phyloP scores from a whole-genome alignment of 2,888 invertebrate genomes.

The Napeogenes inachia region DNA sequence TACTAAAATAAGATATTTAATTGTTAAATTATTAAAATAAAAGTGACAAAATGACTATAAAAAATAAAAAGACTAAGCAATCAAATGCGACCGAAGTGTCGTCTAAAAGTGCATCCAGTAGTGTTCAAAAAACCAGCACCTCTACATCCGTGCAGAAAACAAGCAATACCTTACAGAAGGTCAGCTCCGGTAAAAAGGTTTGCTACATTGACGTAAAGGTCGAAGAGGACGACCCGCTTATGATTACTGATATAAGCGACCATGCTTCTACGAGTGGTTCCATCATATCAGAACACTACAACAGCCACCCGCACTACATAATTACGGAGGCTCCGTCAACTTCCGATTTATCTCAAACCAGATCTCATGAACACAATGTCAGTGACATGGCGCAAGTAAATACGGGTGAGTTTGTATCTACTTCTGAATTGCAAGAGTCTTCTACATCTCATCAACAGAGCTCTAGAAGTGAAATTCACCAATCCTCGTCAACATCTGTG shows the following conservation, averaged over 20 bases:
- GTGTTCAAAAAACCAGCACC: conserved; percentile 68
- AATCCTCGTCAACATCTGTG: conserved; percentile 63
- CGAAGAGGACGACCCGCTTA: conserved; percentile 73
- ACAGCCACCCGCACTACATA: conserved; percentile 74
- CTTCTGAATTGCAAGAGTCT: conserved; percentile 58
- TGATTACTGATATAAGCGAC: conserved; percentile 74
- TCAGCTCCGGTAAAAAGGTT: conserved; percentile 71
- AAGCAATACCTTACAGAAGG: conserved; percentile 65
- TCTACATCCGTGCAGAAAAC: conserved; percentile 63
- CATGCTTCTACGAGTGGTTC: conserved; percentile 70
- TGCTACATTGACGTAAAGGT: conserved; percentile 75
- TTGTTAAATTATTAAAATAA: conserved; percentile 35
- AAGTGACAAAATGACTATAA: conserved; percentile 74
- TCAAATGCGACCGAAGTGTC: conserved; percentile 65
- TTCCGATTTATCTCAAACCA: conserved; percentile 65
- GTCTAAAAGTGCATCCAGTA: conserved; percentile 64
- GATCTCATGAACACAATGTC: conserved; percentile 56
- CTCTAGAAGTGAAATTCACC: conserved; percentile 64
- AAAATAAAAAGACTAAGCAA: conserved; percentile 77
- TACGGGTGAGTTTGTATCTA: conserved; percentile 67
- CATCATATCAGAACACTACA: conserved; percentile 69
- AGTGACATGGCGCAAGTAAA: conserved; percentile 68
- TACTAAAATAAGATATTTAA: conserved; percentile 47
- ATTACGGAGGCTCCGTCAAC: conserved; percentile 74
- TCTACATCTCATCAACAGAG: conserved; percentile 63